Conservation (phyloP, 2,113 vertebrate species). For the Grammomys dolichurus region DNA sequence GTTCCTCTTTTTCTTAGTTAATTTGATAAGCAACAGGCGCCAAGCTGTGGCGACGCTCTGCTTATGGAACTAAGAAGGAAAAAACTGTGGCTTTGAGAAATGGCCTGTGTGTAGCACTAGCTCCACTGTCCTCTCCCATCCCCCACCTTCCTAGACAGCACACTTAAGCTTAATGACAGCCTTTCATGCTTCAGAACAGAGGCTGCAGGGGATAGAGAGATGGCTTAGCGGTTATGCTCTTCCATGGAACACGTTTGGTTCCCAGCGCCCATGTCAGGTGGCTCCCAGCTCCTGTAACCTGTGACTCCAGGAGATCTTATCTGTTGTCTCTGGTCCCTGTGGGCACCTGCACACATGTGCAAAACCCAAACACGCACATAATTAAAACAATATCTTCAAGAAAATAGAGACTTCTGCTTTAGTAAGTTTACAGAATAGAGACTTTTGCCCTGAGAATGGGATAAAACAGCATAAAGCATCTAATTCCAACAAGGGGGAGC, state of each 20-base stretch:
- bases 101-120: slow-evolving; percentile 4
- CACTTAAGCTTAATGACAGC: not conserved
- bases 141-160: not conserved
- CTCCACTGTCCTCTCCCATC: not conserved
- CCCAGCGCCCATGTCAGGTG: too few relatives aligned
- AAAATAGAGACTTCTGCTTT: slow-evolving; percentile 9
- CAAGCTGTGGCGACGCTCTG: not conserved
- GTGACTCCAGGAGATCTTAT: not conserved
- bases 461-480: not conserved
- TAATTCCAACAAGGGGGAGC: not conserved
- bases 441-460: not conserved
- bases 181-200: not conserved
- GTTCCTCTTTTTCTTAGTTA: slow-evolving; percentile 2
- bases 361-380: not conserved
- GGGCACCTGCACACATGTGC: not conserved
- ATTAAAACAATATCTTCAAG: not conserved
- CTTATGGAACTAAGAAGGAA: not conserved
- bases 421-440: not conserved
- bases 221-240: not conserved
- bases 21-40: not conserved
- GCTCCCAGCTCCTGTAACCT: not conserved
- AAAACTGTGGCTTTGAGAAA: slow-evolving; percentile 19
- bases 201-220: not conserved
- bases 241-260: not conserved
- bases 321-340: not conserved